Base-by-base conservation (phyloP, 2,113 vertebrate genomes). In the Lichenostomus cassidix region DNA sequence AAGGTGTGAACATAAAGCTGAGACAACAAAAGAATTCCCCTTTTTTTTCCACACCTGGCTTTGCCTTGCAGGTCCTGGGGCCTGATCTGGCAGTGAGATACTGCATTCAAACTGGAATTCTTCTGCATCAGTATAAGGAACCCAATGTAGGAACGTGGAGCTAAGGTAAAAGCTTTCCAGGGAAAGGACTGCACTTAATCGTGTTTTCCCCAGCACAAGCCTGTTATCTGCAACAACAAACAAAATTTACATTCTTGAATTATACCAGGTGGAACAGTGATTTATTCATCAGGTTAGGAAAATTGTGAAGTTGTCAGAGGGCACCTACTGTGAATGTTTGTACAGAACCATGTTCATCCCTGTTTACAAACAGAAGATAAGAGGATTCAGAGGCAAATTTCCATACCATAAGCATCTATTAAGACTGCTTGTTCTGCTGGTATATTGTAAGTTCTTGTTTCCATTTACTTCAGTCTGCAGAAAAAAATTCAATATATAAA, bases 241-340 rank as follows among this genome's bases (percentile, higher is more conserved):
- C 53, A 91, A 70, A 86, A 78, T 86, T 83, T 94, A 62, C 60
- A 82, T 69, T 80, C 84, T 70, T 92, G 63, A 86, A 89, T 92
- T 87, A 87, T 70, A 83, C 42, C 74, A 95, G 65, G 77, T 82
- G 65, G 70, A 96, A 81, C 89, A 96, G 89, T 76, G 83, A 94
- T 94, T 97, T 95, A 94, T 96, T 94, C 74, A 80, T 84, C 76
- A 90, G 37, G 74, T 89, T 94, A 60, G 80, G 83, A 87, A 96
- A 97, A 94, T 71, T 76, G 67, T 68, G 74, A 93, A 53, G 85
- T 70, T 89, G 82, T 97, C 85, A 92, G 91, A 92, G 94, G 86
- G 93, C 71, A 95, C 82, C 91, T 92, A 78, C 94, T 84, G 94
- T 93, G 89, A 92, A 64, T n/a, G 22, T 69, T 91, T 83, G 88